phyloP scores from a whole-genome alignment of 2,113 vertebrate species.

The Campylorhamphus procurvoides region DNA sequence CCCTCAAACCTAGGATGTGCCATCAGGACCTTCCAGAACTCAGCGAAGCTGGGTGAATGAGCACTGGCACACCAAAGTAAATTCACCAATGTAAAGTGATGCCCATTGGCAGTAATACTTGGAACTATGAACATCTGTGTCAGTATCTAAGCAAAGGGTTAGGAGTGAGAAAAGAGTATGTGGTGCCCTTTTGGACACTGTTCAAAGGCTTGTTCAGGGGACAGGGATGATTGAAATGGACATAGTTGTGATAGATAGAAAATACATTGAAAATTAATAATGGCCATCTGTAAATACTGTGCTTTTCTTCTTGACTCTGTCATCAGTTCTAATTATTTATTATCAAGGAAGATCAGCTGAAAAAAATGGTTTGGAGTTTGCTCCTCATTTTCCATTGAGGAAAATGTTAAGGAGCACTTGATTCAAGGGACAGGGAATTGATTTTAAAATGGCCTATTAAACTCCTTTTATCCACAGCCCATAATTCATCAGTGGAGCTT shows the following conservation, averaged over 20 bases:
- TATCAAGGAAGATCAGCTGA: neutral
- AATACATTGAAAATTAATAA: neutral
- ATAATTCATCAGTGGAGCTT: conserved; percentile 4
- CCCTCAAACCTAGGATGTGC: neutral
- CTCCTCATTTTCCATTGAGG: neutral
- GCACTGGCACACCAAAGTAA: neutral
- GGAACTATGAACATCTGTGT: neutral
- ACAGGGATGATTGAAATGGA: accelerated
- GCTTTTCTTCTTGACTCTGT: neutral
- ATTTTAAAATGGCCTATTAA: conserved; percentile 13
- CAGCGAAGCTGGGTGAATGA: neutral
- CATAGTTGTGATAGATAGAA: neutral
- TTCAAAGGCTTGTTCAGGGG: neutral
- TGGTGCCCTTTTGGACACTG: neutral
- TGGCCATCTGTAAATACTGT: neutral
- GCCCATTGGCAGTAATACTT: neutral
- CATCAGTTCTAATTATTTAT: neutral
- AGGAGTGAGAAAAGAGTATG: neutral
- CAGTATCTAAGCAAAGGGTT: neutral
- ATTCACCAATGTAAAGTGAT: neutral
- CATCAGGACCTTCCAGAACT: neutral
- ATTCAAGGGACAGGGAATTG: neutral
- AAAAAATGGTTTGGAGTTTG: neutral
- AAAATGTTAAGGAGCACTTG: neutral
- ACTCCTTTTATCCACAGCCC: neutral